Base-by-base conservation (phyloP, 2,113 vertebrate genomes). In the Microcebus tavaratra region DNA sequence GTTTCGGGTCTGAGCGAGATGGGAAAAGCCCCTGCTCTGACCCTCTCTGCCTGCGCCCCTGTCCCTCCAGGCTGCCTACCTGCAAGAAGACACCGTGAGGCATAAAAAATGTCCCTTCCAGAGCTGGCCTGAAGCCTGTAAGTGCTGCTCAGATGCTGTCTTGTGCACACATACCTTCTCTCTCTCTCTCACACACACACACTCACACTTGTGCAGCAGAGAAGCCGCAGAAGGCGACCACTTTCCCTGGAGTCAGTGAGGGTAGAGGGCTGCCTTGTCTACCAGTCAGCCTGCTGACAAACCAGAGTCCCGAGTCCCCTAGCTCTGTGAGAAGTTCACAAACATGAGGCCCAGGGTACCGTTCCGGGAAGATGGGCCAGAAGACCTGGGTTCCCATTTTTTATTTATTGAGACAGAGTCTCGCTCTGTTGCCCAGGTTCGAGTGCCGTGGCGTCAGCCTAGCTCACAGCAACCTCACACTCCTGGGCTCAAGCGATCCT, bases 91-190 rank as follows among this genome's bases (percentile, higher is more conserved):
- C 95, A 97, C 99, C 17, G 61, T 2, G 1, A 98, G 99, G 82
- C 84, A 17, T 17, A 98, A 94, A 59, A 97, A 5, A 39, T 99
- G 99, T 90, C 99, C 99, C 5, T 99, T 99, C 97, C 12, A 1
- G 29, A 92, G 98, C 70, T 57, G 79, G 63, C 90, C 93, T 0
- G 78, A 98, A 0, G 91, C 97, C 90, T 99, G 99, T 99, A 98
- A 99, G 99, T 98, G 31, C 23, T 61, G 31, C 23, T 61, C 0
- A 29, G 27, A 39, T 36, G 57, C 20, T 55, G 3, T 45, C 3
- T 57, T 18, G 6, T 63, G 1, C 65, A 36, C 12, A 5, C 34
- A 31, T 39, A 45, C 34, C 13, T 48, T n/a, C 50, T 91, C 31
- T 14, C 73, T 25, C 6, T 78, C 18, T 84, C 20, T 65, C 79